These are phyloP conservation scores for Drosophila serrata DNA, from an alignment of 1,140 invertebrate species.

Conservation along the genomic window DNA sequence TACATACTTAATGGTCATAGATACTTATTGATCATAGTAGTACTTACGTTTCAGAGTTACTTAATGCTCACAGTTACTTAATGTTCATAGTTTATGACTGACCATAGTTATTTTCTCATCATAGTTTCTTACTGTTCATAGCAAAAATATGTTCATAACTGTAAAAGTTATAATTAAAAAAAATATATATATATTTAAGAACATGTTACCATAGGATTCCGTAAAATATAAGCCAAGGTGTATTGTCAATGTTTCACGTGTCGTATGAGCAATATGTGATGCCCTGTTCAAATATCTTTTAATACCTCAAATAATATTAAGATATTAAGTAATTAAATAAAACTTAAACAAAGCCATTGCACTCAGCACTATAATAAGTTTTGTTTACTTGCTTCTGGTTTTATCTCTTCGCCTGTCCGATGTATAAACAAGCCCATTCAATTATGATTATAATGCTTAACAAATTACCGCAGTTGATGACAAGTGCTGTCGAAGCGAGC, in stretches of 20 bases:
- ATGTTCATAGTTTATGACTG: too few relatives aligned
- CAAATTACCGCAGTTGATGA: conserved; percentile 57
- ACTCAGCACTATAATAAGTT: background rate
- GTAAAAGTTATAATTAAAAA: too few relatives aligned
- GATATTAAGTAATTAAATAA: background rate
- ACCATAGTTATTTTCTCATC: too few relatives aligned
- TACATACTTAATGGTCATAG: too few relatives aligned
- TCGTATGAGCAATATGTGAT: conserved; percentile 10
- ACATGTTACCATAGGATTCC: too few relatives aligned
- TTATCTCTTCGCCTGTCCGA: conserved; percentile 9
- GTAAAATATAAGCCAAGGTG: background rate
- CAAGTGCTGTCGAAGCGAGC: conserved; percentile 37
- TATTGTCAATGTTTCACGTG: background rate
- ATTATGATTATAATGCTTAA: conserved; percentile 51
- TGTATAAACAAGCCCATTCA: conserved; percentile 34
- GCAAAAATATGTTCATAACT: too few relatives aligned
- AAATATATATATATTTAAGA: too few relatives aligned
- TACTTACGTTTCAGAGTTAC: too few relatives aligned
- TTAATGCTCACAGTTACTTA: too few relatives aligned
- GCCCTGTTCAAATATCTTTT: background rate
- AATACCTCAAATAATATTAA: background rate
- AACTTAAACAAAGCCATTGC: conserved; percentile 4
- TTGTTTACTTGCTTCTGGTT: conserved; percentile 17
- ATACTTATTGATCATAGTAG: too few relatives aligned
- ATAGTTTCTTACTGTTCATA: too few relatives aligned